A percentile compares a stretch with the other conserved stretches of the same genome.
Conservation (phyloP, 2,797 vertebrate species). For the Syngnathus acus region DNA sequence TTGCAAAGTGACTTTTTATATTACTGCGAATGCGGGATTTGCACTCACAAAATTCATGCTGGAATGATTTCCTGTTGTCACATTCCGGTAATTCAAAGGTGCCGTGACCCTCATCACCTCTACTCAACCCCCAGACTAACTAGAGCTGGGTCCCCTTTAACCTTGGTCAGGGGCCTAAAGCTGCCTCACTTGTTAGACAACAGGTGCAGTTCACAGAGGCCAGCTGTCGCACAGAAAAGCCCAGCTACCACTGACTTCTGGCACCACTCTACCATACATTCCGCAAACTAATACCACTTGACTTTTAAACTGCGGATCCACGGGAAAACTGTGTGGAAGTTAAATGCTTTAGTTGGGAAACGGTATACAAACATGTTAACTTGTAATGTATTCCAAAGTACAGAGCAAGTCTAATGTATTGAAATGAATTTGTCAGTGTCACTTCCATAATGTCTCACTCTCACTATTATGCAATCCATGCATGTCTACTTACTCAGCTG, state of each 20-base stretch:
- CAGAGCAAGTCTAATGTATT: not conserved
- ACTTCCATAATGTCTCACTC: not conserved
- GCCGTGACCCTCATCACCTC: constrained; percentile 55
- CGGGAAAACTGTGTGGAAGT: not conserved
- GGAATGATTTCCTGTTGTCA: constrained; percentile 51
- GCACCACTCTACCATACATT: constrained; percentile 55
- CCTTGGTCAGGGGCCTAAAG: constrained; percentile 49
- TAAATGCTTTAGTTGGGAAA: not conserved
- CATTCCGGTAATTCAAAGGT: constrained; percentile 65
- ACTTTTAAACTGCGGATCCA: constrained; percentile 17
- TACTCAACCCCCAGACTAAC: constrained; percentile 65
- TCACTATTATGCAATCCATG: constrained; percentile 10
- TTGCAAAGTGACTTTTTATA: not conserved
- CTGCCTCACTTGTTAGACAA: constrained; percentile 64
- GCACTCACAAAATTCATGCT: not conserved
- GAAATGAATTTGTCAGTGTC: not conserved
- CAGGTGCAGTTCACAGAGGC: constrained; percentile 66
- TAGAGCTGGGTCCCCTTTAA: constrained; percentile 53
- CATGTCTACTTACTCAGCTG: not conserved
- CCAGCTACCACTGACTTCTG: constrained; percentile 42
- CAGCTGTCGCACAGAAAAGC: constrained; percentile 59
- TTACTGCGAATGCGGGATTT: not conserved
- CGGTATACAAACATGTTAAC: not conserved
- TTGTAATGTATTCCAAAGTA: not conserved
- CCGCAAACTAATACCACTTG: constrained; percentile 41